Evolutionary conservation across 35 echinoderm and acorn worm species (phyloP).

Genomic region (Apostichopus parvimensis): DNA sequence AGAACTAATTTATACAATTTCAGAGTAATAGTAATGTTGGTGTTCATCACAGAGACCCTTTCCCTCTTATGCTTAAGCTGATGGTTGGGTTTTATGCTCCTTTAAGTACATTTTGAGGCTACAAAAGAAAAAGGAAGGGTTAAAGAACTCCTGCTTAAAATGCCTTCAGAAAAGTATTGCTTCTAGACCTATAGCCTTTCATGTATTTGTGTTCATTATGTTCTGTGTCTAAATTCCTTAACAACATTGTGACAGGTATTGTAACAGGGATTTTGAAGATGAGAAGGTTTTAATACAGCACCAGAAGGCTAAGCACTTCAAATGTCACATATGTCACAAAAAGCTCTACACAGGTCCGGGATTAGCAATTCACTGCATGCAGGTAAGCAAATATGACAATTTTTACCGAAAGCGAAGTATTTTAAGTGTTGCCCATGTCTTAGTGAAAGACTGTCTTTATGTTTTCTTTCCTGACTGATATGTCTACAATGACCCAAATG

Average conservation of each 20-base stretch:
- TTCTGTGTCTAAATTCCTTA: conserved; percentile 52
- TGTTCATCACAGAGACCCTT: too few relatives aligned
- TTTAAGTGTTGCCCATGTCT: neutral
- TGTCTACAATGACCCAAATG: too few relatives aligned
- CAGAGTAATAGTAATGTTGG: too few relatives aligned
- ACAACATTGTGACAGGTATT: conserved; percentile 74
- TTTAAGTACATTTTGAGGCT: too few relatives aligned
- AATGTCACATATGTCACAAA: conserved; percentile 98
- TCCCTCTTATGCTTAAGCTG: too few relatives aligned
- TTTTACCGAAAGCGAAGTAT: neutral
- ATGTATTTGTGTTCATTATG: neutral
- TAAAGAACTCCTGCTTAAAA: too few relatives aligned
- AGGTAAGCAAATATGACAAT: conserved; percentile 67
- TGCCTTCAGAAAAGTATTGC: neutral
- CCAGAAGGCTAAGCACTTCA: conserved; percentile 98
- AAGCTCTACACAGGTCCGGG: conserved; percentile 97
- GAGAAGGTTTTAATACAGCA: conserved; percentile 97
- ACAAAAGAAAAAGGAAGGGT: too few relatives aligned
- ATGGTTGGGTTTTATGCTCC: too few relatives aligned
- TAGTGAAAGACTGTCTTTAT: neutral
- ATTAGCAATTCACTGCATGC: conserved; percentile 98
- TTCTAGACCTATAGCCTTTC: too few relatives aligned
- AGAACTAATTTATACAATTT: too few relatives aligned
- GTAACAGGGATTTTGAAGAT: conserved; percentile 98
- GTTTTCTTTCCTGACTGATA: too few relatives aligned